A percentile compares a stretch with the other conserved stretches of the same genome.
Evolutionary conservation across 2,888 invertebrate genomes (phyloP).

Genomic region (Melanargia galathea): DNA sequence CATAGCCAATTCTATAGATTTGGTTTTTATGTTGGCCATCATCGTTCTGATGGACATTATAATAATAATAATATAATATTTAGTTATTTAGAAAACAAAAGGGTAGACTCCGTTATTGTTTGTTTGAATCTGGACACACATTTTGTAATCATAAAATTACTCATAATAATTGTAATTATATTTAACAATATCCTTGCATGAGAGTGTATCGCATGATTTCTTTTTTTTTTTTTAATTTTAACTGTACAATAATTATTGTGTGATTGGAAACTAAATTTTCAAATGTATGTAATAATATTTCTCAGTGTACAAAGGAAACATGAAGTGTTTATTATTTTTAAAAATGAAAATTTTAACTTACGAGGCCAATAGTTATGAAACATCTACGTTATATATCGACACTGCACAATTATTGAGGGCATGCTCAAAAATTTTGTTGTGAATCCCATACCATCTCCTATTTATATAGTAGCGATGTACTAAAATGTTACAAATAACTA

Average conservation of each 20-base stretch:
- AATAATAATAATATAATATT: conserved; percentile 61
- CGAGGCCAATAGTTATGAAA: conserved; percentile 38
- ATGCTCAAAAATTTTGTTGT: conserved; percentile 72
- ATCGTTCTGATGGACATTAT: conserved; percentile 47
- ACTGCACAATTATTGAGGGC: conserved; percentile 70
- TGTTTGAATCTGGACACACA: conserved; percentile 51
- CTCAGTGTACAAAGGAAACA: conserved; percentile 14
- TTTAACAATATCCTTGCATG: conserved; percentile 58
- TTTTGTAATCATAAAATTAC: conserved; percentile 62
- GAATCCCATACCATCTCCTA: conserved; percentile 57
- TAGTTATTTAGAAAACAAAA: conserved; percentile 50
- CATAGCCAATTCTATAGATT: conserved; percentile 24
- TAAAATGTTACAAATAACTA: conserved; percentile 45
- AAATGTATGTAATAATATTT: conserved; percentile 27
- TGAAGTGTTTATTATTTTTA: conserved; percentile 17
- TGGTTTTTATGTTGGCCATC: conserved; percentile 21
- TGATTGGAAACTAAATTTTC: conserved; percentile 46
- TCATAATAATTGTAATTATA: too few species aligned
- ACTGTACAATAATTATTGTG: conserved; percentile 62
- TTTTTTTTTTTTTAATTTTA: conserved; percentile 44
- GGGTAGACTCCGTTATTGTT: conserved; percentile 54
- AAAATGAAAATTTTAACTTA: conserved; percentile 14
- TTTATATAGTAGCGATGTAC: conserved; percentile 63
- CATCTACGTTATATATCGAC: conserved; percentile 50
- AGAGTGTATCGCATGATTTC: conserved; percentile 67